Base-by-base conservation (phyloP, 1,140 invertebrate genomes). In the Ephestia elutella region DNA sequence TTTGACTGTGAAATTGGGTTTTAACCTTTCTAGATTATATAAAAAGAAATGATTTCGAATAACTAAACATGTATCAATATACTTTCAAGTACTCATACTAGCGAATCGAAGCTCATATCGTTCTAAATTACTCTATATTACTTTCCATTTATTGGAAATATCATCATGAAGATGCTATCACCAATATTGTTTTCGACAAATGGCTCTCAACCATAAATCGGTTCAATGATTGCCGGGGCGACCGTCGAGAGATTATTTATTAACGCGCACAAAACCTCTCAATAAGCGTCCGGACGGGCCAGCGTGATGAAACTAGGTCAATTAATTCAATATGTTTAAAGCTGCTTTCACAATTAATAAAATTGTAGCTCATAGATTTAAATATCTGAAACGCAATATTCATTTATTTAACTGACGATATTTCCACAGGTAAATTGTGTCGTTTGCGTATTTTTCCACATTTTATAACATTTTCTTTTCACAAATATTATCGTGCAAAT, bases 131-230 rank as follows among this genome's bases (percentile, higher is more conserved):
- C 21, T 25, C 21, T 25, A 25, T 25, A 25, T 25, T 44, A 44
- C 38, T 44, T 44, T 15, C n/a, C 38, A 44, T 13, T 44, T 44
- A 44, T 44, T 44, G 38, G 38, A 7, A 15, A 44, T 44, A 44
- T 44, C 38, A 17, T 44, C 38, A 44, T 44, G 38, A 44, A 44
- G 38, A 44, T 44, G 13, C 38, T 13, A 15, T 44, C 38, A 44
- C 38, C 38, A 44, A 44, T 44, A 44, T 44, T 44, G 38, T 44
- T 44, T 44, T 44, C 13, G 38, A 44, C 38, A 44, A 44, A 44
- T 44, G 38, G 38, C 38, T 44, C 38, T 44, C 7, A 44, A 44
- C 38, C 38, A 44, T 44, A 44, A 44, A 44, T 44, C 38, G 38
- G 38, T n/a, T 10, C 38, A 44, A 44, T 44, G 38, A 44, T 44